phyloP scores from a whole-genome alignment of 1,140 invertebrate species.

The Cepaea nemoralis region DNA sequence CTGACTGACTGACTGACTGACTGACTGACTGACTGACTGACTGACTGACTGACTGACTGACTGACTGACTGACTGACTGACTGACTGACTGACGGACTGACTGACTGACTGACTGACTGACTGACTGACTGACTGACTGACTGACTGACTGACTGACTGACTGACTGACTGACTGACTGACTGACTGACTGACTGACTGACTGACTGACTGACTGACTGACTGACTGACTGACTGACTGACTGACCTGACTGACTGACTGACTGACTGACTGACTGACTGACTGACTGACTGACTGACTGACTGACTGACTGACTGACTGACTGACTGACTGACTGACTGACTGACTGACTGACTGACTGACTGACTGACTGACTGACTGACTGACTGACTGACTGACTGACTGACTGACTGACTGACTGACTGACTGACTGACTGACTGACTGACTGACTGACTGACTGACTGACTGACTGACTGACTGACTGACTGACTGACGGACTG shows the following conservation, averaged over 20 bases:
- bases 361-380: slow-evolving; percentile 2
- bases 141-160: background rate
- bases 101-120: slow-evolving; percentile 1
- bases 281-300: background rate
- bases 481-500: background rate
- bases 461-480: background rate
- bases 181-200: background rate
- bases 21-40: background rate
- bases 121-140: slow-evolving; percentile 8
- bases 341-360: background rate
- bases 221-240: no score
- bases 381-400: background rate
- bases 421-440: slow-evolving; percentile 9
- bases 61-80: background rate
- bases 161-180: background rate
- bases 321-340: slow-evolving; percentile 3
- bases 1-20: background rate
- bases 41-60: background rate
- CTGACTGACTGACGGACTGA: background rate
- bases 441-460: background rate
- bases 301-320: background rate
- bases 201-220: background rate
- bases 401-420: slow-evolving; percentile 2
- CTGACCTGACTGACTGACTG: no score
- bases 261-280: slow-evolving; percentile 13